phyloP scores from a whole-genome alignment of 2,888 invertebrate genomes.

The Osedax frankpressi region DNA sequence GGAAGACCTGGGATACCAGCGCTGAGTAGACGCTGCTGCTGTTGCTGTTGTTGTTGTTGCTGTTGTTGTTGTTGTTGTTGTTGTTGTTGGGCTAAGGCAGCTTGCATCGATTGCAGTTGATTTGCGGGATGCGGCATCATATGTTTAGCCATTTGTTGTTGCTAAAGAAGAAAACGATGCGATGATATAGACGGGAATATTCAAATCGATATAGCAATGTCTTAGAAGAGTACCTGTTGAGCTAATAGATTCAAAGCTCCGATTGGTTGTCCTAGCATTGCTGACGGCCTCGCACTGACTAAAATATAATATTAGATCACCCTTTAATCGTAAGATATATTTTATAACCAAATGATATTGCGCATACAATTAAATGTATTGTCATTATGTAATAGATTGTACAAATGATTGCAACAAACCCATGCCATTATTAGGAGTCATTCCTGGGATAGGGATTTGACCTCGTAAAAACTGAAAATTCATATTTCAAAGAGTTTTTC shows the following conservation, averaged over 20 bases:
- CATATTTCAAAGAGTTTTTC: too few species aligned
- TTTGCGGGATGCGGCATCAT: background rate
- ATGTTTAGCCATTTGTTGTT: background rate
- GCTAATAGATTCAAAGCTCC: background rate
- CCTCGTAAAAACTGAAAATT: background rate
- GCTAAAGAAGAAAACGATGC: too few species aligned
- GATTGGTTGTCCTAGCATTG: background rate
- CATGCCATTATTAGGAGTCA: background rate
- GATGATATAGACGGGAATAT: too few species aligned
- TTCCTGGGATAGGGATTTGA: background rate
- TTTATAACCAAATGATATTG: too few species aligned
- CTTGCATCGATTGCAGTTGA: too few species aligned
- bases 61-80: background rate
- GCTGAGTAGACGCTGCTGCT: background rate
- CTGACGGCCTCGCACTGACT: background rate
- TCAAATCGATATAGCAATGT: too few species aligned
- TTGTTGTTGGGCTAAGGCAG: background rate
- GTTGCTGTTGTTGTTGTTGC: background rate
- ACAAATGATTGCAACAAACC: too few species aligned
- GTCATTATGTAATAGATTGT: too few species aligned
- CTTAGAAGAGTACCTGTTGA: too few species aligned
- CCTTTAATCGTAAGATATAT: background rate
- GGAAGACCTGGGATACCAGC: background rate
- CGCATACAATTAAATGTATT: too few species aligned
- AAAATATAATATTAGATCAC: background rate